Evolutionary conservation across 2,113 vertebrate genomes (phyloP), one percentile per base, ranked within the genome.

Genomic region (Mastomys natalensis): DNA sequence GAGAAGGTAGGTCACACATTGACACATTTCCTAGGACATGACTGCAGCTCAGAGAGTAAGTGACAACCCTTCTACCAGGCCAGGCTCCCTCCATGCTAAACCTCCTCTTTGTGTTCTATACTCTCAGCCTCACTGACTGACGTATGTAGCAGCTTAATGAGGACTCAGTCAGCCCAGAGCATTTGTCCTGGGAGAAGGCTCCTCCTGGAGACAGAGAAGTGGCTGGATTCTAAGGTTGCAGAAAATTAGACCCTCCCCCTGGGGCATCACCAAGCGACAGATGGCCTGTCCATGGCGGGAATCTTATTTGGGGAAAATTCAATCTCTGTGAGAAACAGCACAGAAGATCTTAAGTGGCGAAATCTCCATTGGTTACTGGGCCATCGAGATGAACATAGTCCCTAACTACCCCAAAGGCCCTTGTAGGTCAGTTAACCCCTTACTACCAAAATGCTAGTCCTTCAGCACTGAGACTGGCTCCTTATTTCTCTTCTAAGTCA

Each of bases 11-110:
- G 31, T 0, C 5, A 12, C 12, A 37, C 3, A 4, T 5, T 1
- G 24, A 1, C 17, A 4, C 0, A 0, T 31, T 19, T 11, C 48
- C n/a, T 3, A 31, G 0, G 5, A 1, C 1, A 0, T 1, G 51
- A 37, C 7, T 8, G 12, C 9, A 2, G 9, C 1, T 3, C 0
- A 5, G 34, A 0, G 0, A 0, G 3, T 0, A 0, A 24, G 7
- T 1, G 2, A 37, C 2, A 0, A 4, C 3, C 0, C 19, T 26
- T 7, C 34, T 1, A 37, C 37, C 31, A 1, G 15, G 10, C 26
- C 10, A 0, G 6, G 21, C 2, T 29, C 5, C 48, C 70, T 73
- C 2, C 0, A 0, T 1, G 34, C 6, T 11, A 3, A n/a, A 31
- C 24, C 6, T 1, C 5, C 16, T 10, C 51, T 45, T 37, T 15